Conservation (phyloP, 2,113 vertebrate species). For the Gallinago paraguaiae region DNA sequence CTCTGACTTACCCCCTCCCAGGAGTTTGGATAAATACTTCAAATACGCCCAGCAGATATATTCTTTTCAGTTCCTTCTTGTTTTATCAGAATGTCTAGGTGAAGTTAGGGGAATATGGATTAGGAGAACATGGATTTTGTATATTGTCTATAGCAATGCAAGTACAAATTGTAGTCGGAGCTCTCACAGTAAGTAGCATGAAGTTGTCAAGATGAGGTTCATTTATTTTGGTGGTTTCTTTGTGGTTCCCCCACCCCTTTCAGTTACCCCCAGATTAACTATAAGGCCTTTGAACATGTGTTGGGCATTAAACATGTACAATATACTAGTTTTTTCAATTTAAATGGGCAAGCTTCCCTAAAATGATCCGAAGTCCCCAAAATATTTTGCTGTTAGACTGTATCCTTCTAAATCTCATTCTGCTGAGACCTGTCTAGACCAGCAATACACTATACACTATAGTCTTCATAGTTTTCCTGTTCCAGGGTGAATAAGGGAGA, state of each 20-base stretch:
- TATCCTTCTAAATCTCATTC: neutral
- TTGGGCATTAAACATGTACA: neutral
- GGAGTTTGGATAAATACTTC: neutral
- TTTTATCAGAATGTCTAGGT: neutral
- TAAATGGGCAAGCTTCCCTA: neutral
- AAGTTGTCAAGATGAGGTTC: neutral
- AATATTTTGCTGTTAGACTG: neutral
- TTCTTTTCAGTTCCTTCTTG: neutral
- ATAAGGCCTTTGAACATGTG: neutral
- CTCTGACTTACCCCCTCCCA: neutral
- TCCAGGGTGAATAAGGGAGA: neutral
- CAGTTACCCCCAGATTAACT: neutral
- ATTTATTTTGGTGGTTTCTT: neutral
- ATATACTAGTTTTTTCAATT: neutral
- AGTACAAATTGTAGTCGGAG: neutral
- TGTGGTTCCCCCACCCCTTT: neutral
- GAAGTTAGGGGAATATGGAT: neutral
- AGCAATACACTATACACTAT: neutral
- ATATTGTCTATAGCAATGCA: neutral
- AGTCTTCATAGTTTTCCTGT: neutral
- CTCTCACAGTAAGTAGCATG: neutral
- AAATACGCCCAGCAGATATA: neutral
- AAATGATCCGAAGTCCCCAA: neutral
- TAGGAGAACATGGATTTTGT: neutral
- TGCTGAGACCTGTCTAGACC: neutral